A percentile compares a stretch with the other conserved stretches of the same genome.
phyloP scores from a whole-genome alignment of 2,888 invertebrate genomes.

The Octodonta nipae region DNA sequence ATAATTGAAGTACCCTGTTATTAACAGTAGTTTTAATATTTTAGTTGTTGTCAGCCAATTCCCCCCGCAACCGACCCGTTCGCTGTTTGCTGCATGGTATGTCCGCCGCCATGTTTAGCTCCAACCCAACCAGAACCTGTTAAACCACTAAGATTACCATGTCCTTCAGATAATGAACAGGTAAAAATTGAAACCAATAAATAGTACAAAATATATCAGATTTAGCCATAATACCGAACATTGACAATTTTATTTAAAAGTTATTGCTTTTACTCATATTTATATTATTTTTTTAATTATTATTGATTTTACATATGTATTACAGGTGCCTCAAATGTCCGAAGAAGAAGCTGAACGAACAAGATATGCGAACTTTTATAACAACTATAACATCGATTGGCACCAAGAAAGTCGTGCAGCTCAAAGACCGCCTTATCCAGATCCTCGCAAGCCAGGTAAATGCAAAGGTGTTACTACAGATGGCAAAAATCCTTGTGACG shows the following conservation, averaged over 20 bases:
- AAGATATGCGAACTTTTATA: slow-evolving; percentile 29
- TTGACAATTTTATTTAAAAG: no score
- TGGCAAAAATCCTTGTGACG: slow-evolving; percentile 24
- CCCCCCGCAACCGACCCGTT: slow-evolving; percentile 9
- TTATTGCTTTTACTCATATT: no score
- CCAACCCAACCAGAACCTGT: slow-evolving; percentile 27
- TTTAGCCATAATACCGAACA: no score
- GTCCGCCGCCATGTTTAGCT: slow-evolving; percentile 24
- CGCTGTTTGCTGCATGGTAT: slow-evolving; percentile 21
- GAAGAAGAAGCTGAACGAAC: slow-evolving; percentile 18
- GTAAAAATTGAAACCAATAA: background rate
- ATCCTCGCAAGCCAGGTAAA: slow-evolving; percentile 7
- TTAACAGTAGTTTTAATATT: no score
- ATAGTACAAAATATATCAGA: no score
- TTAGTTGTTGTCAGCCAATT: no score
- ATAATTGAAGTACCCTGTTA: no score
- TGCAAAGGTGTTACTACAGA: slow-evolving; percentile 20
- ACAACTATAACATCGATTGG: slow-evolving; percentile 30
- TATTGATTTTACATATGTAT: no score
- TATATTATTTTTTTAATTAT: no score
- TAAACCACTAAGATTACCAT: slow-evolving; percentile 25
- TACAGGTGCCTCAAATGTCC: no score
- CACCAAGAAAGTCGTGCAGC: slow-evolving; percentile 13
- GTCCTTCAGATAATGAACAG: slow-evolving; percentile 8
- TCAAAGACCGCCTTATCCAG: slow-evolving; percentile 2